Base-by-base conservation (phyloP, 2,888 invertebrate genomes). In the Cantharis rustica region DNA sequence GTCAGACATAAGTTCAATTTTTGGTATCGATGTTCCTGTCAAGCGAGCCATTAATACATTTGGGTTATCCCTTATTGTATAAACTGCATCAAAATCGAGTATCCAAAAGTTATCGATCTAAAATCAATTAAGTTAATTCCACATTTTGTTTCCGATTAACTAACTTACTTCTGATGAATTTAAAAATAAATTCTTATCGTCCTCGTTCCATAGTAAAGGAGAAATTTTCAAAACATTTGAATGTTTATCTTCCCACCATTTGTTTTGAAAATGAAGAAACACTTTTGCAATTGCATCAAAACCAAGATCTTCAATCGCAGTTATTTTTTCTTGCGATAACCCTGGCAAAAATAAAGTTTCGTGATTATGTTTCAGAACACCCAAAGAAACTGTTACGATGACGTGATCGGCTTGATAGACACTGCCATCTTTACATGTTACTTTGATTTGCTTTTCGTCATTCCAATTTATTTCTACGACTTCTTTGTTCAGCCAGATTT, bases 11-110 rank as follows among this genome's bases (percentile, higher is more conserved):
- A 85, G 87, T 85, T 95, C 95, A 88, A 93, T 91, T 69, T 90
- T 85, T 73, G 90, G 89, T 4, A 94, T 92, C 79, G 90, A 90
- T 23, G 89, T 87, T 3, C 94, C 93, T 69, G 90, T 89, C 23
- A 93, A 89, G 94, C 94, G 94, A 0, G 90, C 93, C 71, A 91
- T 90, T 15, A 95, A 84, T 2, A 93, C 88, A 27, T 90, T 89
- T 0, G 92, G 90, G 82, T 93, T 91, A 80, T 90, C 89, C 80
- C 90, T 90, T 0, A 92, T 90, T 7, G 90, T 88, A 83, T 91
- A 91, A 84, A 94, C 92, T 68, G 91, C 90, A 81, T 92, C 90
- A 3, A 93, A 88, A 79, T 90, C 90, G 80, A 89, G 89, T 64
- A 91, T 86, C 93, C 94, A 94, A 31, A 86, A 86, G 61, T 86